These are phyloP conservation scores for Taphrorychus bicolor DNA, from an alignment of 2,888 invertebrate genomes.

Conservation along the genomic window DNA sequence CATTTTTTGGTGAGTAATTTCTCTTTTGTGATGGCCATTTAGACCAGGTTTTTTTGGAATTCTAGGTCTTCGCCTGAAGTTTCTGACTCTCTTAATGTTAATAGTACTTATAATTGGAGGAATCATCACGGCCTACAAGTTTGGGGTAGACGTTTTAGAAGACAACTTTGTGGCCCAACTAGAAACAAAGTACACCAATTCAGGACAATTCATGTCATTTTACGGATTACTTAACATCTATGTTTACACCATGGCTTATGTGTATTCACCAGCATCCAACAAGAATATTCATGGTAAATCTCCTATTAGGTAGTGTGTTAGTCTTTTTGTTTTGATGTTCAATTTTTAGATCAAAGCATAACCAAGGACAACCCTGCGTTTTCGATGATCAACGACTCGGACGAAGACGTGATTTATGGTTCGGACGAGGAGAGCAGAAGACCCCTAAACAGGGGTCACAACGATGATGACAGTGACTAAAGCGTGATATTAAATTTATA, in stretches of 20 bases:
- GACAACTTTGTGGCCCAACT: constrained; percentile 93
- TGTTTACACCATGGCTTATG: constrained; percentile 91
- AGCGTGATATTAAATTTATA: background rate
- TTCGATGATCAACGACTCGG: constrained; percentile 98
- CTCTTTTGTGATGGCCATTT: background rate
- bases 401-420: constrained; percentile 95
- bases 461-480: constrained; percentile 76
- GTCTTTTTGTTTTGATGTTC: constrained; percentile 1
- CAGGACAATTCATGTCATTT: constrained; percentile 94
- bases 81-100: constrained; percentile 84
- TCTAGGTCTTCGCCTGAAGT: constrained; percentile 89
- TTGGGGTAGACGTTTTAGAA: constrained; percentile 89
- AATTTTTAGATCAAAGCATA: constrained; percentile 83
- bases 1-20: constrained; percentile 91
- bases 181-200: constrained; percentile 86
- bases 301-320: background rate
- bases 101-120: constrained; percentile 79
- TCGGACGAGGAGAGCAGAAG: constrained; percentile 87
- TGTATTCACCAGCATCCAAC: constrained; percentile 83
- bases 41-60: constrained; percentile 48
- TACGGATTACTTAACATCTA: constrained; percentile 95
- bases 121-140: constrained; percentile 79
- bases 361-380: constrained; percentile 97
- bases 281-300: constrained; percentile 77
- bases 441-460: constrained; percentile 76